These are phyloP conservation scores for Atherinosoma microstoma DNA, from an alignment of 2,797 vertebrate genomes.

Conservation along the genomic window DNA sequence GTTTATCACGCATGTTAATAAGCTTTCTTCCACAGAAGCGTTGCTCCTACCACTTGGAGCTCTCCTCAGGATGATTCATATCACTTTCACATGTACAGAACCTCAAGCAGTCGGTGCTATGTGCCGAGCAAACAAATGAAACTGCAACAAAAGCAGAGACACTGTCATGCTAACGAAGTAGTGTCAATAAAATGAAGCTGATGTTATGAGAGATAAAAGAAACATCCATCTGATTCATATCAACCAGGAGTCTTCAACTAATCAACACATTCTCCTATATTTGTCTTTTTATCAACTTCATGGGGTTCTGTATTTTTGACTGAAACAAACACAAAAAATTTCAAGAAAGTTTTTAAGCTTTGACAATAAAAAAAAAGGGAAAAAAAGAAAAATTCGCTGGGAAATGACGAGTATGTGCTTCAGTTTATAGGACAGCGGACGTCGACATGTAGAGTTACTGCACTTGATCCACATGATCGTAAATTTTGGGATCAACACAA, in stretches of 20 bases:
- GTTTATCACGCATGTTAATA: slow-evolving; percentile 12
- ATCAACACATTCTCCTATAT: too few relatives aligned
- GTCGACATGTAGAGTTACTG: neutral
- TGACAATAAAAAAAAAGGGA: neutral
- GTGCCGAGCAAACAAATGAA: neutral
- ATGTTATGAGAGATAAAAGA: too few relatives aligned
- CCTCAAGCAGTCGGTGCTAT: too few relatives aligned
- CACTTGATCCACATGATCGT: neutral
- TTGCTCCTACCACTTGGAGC: neutral
- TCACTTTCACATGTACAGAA: neutral
- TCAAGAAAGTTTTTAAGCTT: neutral
- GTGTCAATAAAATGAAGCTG: too few relatives aligned
- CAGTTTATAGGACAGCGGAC: neutral
- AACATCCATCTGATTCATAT: too few relatives aligned
- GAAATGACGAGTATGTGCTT: neutral
- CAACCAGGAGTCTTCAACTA: too few relatives aligned
- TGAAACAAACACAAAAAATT: too few relatives aligned
- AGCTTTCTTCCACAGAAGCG: neutral
- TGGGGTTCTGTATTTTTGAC: too few relatives aligned
- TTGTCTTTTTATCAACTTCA: too few relatives aligned
- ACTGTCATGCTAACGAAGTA: too few relatives aligned
- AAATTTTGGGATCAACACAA: neutral
- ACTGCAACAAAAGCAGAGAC: neutral
- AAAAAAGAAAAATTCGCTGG: neutral
- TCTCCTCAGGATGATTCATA: neutral